Evolutionary conservation across 2,113 vertebrate genomes (phyloP).

Genomic region (Xiphophorus couchianus): DNA sequence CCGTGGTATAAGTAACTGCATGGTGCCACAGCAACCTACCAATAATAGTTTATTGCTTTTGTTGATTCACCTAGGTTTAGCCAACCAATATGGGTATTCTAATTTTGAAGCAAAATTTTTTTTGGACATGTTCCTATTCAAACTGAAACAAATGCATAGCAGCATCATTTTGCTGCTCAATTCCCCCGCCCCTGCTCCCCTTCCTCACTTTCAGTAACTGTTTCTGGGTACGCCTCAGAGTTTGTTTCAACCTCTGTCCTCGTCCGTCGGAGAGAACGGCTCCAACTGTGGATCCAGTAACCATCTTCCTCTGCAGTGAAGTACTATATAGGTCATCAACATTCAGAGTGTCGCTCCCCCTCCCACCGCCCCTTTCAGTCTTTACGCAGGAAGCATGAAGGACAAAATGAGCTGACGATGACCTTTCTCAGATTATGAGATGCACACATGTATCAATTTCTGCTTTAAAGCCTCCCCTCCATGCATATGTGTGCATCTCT

Average conservation of each 20-base stretch:
- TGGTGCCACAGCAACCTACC: too few relatives aligned
- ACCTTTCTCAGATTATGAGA: conserved; percentile 69
- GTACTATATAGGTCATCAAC: conserved; percentile 79
- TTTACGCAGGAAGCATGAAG: conserved; percentile 78
- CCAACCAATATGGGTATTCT: too few relatives aligned
- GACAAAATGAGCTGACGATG: conserved; percentile 72
- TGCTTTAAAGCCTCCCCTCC: conserved; percentile 14
- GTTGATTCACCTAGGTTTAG: too few relatives aligned
- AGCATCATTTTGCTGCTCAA: background rate
- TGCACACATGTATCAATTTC: conserved; percentile 49
- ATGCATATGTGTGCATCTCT: conserved; percentile 13
- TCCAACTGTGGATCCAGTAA: conserved; percentile 31
- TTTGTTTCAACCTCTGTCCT: conserved; percentile 36
- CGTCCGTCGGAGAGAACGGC: conserved; percentile 30
- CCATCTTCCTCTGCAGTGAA: conserved; percentile 70
- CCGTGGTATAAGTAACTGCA: too few relatives aligned
- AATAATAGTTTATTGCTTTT: too few relatives aligned
- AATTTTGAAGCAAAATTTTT: too few relatives aligned
- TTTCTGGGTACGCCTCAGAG: conserved; percentile 25
- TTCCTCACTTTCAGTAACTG: conserved; percentile 11
- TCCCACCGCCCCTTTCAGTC: conserved; percentile 60
- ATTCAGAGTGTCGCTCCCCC: conserved; percentile 55
- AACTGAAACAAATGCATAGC: background rate
- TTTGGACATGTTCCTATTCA: too few relatives aligned
- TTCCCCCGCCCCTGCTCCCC: background rate